A percentile compares a stretch with the other conserved stretches of the same genome.
Conservation (phyloP, 2,113 vertebrate species). For the Zapus hudsonius region DNA sequence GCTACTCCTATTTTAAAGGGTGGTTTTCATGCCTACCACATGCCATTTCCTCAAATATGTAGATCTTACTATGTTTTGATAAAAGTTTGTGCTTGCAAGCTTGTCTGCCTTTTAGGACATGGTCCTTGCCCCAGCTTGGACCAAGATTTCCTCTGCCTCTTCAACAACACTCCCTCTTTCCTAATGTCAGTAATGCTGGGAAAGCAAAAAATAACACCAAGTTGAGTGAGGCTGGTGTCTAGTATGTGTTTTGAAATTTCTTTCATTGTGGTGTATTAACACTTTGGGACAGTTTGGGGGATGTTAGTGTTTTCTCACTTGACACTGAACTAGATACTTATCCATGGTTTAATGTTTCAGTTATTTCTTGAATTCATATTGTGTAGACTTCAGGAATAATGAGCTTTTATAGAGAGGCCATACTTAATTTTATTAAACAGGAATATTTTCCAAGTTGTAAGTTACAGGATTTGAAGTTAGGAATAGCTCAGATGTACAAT, state of each 20-base stretch:
- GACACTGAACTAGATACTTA: background rate
- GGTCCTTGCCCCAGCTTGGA: background rate
- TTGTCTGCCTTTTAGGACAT: background rate
- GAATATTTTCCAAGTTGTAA: conserved; percentile 27
- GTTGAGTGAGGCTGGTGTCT: background rate
- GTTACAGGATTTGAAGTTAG: background rate
- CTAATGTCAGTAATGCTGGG: background rate
- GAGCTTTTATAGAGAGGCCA: background rate
- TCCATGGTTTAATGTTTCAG: background rate
- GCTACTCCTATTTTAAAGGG: background rate
- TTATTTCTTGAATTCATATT: conserved; percentile 19
- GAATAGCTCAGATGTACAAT: background rate
- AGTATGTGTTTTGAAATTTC: background rate
- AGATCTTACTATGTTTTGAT: background rate
- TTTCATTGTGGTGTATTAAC: background rate
- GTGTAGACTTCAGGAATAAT: background rate
- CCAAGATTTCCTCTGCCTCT: background rate
- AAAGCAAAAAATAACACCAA: background rate
- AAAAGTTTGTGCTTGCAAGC: conserved; percentile 5
- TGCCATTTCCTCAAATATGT: background rate
- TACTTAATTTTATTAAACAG: background rate
- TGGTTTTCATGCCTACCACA: background rate
- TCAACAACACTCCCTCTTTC: background rate
- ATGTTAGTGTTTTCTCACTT: background rate
- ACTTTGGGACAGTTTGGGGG: background rate